These are phyloP conservation scores for Colletes gigas DNA, from an alignment of 1,140 invertebrate species.

Conservation along the genomic window DNA sequence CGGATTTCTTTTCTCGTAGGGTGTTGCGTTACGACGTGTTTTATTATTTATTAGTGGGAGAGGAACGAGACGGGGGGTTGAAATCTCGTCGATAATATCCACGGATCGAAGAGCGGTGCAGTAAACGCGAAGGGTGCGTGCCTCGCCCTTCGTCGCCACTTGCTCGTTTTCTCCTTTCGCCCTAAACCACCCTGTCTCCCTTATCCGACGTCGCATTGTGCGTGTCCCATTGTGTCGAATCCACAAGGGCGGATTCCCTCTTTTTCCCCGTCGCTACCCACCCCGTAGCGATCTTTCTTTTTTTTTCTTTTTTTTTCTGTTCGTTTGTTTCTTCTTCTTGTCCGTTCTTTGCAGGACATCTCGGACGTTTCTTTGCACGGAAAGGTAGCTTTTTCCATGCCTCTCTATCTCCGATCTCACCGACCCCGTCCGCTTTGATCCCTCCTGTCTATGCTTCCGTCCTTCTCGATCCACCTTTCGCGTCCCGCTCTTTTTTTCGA, in stretches of 20 bases:
- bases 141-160: neutral
- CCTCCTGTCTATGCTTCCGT: neutral
- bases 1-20: neutral
- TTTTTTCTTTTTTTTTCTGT: too few species aligned
- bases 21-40: constrained; percentile 18
- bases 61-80: constrained; percentile 43
- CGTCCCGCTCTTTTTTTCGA: too few species aligned
- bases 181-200: neutral
- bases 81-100: constrained; percentile 60
- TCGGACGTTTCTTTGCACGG: neutral
- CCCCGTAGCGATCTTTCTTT: neutral
- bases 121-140: constrained; percentile 32
- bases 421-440: neutral
- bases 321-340: neutral
- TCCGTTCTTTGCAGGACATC: neutral
- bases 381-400: neutral
- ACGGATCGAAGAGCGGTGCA: constrained; percentile 49
- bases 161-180: constrained; percentile 11
- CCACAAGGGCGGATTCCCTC: constrained; percentile 33
- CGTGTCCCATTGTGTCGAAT: constrained; percentile 55
- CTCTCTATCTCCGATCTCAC: too few species aligned
- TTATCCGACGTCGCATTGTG: constrained; percentile 46
- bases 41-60: constrained; percentile 58
- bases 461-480: neutral
- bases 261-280: neutral